These are phyloP conservation scores for Siniperca knerii DNA, from an alignment of 2,113 vertebrate genomes.

Conservation along the genomic window DNA sequence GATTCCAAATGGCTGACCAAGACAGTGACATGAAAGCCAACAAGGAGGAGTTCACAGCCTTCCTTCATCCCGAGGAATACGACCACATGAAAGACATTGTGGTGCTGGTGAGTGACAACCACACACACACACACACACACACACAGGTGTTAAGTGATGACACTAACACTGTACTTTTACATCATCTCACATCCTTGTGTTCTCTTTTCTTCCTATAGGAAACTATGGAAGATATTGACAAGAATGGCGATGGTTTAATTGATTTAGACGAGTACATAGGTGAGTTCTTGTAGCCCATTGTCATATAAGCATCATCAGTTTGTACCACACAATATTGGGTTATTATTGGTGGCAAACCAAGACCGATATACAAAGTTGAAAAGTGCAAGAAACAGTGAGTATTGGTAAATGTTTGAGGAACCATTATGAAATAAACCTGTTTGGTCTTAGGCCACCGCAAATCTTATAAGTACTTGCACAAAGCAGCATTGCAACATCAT, in stretches of 20 bases:
- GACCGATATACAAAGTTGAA: neutral
- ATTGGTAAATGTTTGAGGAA: neutral
- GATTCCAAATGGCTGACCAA: slow-evolving; percentile 95
- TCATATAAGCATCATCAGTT: neutral
- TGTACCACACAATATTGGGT: fast-evolving
- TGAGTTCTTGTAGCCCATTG: slow-evolving; percentile 72
- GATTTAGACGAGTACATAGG: slow-evolving; percentile 97
- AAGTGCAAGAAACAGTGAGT: neutral
- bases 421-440: neutral
- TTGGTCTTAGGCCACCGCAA: neutral
- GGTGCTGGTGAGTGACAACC: slow-evolving; percentile 87
- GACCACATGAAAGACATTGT: slow-evolving; percentile 99
- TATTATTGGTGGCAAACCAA: neutral
- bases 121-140: neutral
- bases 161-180: neutral
- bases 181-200: neutral
- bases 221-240: slow-evolving; percentile 99
- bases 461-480: too few species aligned
- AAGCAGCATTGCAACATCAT: neutral
- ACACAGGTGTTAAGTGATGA: slow-evolving; percentile 1
- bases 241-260: slow-evolving; percentile 97
- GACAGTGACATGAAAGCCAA: slow-evolving; percentile 90
- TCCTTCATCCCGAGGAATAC: slow-evolving; percentile 97
- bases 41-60: slow-evolving; percentile 98
- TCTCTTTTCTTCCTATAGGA: slow-evolving; percentile 83